Conservation (phyloP, 2,113 vertebrate species). For the Pandion haliaetus region DNA sequence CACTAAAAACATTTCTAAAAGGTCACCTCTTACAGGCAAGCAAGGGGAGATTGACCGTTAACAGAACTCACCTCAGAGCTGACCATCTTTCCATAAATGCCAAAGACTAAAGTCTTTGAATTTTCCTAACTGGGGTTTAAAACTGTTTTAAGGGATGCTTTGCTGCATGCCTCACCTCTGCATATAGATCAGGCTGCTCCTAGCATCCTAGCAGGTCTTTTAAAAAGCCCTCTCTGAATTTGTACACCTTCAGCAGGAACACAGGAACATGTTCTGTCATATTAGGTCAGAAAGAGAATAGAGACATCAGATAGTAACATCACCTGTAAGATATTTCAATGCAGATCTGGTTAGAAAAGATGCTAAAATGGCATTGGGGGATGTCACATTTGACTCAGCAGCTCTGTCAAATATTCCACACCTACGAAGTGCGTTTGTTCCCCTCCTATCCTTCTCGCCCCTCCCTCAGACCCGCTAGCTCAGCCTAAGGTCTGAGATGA, state of each 20-base stretch:
- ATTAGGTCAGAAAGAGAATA: too few relatives aligned
- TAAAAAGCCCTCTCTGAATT: not conserved
- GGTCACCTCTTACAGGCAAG: not conserved
- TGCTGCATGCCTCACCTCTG: not conserved
- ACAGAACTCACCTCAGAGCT: not conserved
- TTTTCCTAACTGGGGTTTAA: not conserved
- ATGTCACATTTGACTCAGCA: not conserved
- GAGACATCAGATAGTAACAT: not conserved
- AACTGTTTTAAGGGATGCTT: not conserved
- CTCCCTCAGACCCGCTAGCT: not conserved
- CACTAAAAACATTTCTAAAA: not conserved
- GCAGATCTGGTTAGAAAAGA: not conserved
- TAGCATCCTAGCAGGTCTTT: not conserved
- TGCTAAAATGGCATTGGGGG: not conserved
- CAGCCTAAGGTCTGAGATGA: not conserved
- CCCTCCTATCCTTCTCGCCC: not conserved
- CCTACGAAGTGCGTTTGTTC: fast-evolving
- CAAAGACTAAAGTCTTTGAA: not conserved
- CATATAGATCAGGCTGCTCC: not conserved
- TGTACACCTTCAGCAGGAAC: not conserved
- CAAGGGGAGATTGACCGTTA: not conserved
- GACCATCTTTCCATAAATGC: not conserved
- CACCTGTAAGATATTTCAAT: not conserved
- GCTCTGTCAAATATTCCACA: not conserved
- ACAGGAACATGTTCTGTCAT: fast-evolving